Evolutionary conservation across 2,113 vertebrate genomes (phyloP).

Genomic region (Nycticebus coucang): DNA sequence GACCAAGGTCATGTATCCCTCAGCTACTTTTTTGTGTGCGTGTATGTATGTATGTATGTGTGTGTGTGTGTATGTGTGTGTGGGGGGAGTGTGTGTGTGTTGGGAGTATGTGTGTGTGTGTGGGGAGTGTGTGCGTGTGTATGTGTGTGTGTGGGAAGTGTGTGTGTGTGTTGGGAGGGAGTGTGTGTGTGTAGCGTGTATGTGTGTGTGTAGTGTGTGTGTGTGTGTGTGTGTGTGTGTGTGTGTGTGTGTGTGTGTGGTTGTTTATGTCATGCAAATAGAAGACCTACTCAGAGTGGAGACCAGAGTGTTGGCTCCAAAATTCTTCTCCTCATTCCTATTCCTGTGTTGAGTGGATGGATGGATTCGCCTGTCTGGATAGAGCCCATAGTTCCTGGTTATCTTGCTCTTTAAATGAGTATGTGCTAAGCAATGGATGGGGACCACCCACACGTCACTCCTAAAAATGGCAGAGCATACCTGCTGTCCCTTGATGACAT

Average conservation of each 20-base stretch:
- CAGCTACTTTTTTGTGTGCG: background rate
- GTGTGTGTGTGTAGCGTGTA: too few relatives aligned
- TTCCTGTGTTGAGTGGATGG: background rate
- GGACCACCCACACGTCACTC: background rate
- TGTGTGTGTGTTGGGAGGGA: too few relatives aligned
- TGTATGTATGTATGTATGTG: background rate
- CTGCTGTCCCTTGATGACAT: background rate
- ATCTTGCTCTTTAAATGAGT: background rate
- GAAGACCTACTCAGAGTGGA: background rate
- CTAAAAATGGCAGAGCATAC: background rate
- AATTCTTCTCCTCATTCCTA: background rate
- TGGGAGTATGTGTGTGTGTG: too few relatives aligned
- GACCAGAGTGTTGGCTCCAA: background rate
- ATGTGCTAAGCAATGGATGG: background rate
- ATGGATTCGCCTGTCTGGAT: background rate
- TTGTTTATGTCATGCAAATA: background rate
- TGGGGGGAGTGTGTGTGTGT: too few relatives aligned
- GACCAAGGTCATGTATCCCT: background rate
- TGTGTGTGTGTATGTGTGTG: too few relatives aligned
- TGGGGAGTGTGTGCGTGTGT: too few relatives aligned
- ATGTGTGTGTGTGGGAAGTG: too few relatives aligned
- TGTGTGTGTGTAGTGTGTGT: too few relatives aligned
- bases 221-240: background rate
- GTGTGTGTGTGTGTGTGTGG: background rate
- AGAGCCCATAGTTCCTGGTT: background rate